Conservation (phyloP, 2,797 vertebrate genomes). For the Ficedula albicollis region DNA sequence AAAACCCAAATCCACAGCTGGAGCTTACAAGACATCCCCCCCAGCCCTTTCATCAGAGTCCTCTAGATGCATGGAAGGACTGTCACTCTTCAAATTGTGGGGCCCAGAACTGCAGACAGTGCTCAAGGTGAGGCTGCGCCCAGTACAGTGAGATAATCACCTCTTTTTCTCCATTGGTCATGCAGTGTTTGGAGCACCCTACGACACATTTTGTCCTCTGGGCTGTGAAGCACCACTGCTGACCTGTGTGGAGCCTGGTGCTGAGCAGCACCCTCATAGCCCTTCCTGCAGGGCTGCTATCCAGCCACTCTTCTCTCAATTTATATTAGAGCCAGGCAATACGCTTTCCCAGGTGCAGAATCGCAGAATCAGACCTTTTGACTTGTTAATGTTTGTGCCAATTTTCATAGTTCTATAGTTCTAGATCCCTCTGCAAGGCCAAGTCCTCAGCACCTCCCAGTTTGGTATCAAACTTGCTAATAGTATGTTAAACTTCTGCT, state of each 20-base stretch:
- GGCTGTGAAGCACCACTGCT: too few relatives aligned
- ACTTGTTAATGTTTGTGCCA: background rate
- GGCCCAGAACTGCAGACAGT: background rate
- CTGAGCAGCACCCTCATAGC: background rate
- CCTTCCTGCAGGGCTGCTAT: background rate
- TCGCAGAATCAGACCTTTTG: background rate
- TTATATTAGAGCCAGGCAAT: background rate
- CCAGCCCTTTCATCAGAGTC: background rate
- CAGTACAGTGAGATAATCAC: background rate
- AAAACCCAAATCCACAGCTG: background rate
- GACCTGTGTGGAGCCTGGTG: accelerated
- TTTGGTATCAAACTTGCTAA: background rate
- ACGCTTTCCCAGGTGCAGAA: background rate
- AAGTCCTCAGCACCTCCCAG: background rate
- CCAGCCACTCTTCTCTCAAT: background rate
- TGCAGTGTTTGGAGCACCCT: background rate
- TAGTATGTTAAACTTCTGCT: background rate
- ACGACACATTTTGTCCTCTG: background rate
- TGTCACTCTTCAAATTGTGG: background rate
- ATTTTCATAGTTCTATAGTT: background rate
- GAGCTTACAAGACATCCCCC: background rate
- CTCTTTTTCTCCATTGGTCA: background rate
- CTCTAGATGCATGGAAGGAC: accelerated
- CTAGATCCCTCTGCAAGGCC: background rate
- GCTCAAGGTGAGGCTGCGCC: background rate